phyloP scores from a whole-genome alignment of 2,113 vertebrate species.

The Podarcis raffonei region DNA sequence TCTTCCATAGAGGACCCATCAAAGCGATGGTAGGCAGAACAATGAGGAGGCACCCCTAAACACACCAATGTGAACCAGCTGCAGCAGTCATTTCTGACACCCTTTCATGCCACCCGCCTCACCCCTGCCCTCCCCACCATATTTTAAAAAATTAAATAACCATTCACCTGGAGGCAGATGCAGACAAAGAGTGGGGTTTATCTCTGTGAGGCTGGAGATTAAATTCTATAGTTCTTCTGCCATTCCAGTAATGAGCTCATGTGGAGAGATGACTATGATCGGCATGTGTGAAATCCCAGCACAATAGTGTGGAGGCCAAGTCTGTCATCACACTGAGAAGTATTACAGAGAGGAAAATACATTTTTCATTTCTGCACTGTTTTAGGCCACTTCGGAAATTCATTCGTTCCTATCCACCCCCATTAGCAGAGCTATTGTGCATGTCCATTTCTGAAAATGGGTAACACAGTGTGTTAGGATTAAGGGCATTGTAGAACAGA shows the following conservation, averaged over 20 bases:
- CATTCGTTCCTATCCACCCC: neutral
- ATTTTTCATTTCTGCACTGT: conserved; percentile 1
- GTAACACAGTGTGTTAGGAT: neutral
- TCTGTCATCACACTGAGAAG: neutral
- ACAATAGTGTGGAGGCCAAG: neutral
- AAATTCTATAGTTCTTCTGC: conserved; percentile 42
- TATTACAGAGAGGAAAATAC: neutral
- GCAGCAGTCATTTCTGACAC: neutral
- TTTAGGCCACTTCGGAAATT: conserved; percentile 19
- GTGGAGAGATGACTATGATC: neutral
- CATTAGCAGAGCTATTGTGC: neutral
- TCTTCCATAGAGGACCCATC: neutral
- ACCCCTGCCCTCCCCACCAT: too few species aligned
- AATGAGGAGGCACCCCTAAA: neutral
- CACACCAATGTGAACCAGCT: neutral
- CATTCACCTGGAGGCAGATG: conserved; percentile 16
- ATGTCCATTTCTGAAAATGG: fast-evolving
- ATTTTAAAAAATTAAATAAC: neutral
- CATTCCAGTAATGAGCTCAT: conserved; percentile 35
- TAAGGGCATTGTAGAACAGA: neutral
- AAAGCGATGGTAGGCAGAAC: neutral
- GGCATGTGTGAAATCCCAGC: neutral
- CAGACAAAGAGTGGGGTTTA: neutral
- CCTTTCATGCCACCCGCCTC: too few species aligned
- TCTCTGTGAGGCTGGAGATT: conserved; percentile 35